Evolutionary conservation across 2,113 vertebrate genomes (phyloP).

Genomic region (Strigops habroptila): DNA sequence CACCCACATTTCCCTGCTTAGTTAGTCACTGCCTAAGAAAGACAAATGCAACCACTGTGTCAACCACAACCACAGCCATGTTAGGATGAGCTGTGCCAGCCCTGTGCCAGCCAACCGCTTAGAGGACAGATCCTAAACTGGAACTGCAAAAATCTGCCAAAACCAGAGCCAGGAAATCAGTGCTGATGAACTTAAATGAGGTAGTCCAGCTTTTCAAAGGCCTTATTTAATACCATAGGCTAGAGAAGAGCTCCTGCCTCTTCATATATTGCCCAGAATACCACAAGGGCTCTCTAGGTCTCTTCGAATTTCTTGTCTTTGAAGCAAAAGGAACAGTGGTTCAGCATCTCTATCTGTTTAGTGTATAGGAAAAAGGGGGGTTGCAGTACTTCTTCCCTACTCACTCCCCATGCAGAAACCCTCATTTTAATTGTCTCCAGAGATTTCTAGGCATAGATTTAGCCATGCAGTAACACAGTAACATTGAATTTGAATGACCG

Average conservation of each 20-base stretch:
- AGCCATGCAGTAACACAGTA: not conserved
- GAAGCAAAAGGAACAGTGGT: not conserved
- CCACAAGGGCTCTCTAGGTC: not conserved
- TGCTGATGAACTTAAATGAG: not conserved
- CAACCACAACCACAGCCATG: not conserved
- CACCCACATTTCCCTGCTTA: not conserved
- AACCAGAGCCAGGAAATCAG: not conserved
- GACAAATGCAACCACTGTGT: fast-evolving
- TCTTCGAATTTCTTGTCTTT: not conserved
- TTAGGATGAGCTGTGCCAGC: not conserved
- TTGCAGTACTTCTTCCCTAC: not conserved
- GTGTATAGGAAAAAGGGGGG: not conserved
- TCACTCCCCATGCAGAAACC: not conserved
- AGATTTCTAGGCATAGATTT: slow-evolving; percentile 11
- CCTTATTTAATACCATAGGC: not conserved
- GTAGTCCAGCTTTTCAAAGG: not conserved
- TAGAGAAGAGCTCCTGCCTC: not conserved
- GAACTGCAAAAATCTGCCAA: not conserved
- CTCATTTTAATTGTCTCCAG: not conserved
- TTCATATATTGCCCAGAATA: not conserved
- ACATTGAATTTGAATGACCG: not conserved
- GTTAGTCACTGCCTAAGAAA: not conserved
- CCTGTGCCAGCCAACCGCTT: not conserved
- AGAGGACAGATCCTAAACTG: not conserved
- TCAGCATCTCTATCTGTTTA: not conserved